Percentiles rank a stretch among this genome's conserved stretches.
Conservation (phyloP, 1,140 invertebrate genomes). For the Drosophila subobscura region DNA sequence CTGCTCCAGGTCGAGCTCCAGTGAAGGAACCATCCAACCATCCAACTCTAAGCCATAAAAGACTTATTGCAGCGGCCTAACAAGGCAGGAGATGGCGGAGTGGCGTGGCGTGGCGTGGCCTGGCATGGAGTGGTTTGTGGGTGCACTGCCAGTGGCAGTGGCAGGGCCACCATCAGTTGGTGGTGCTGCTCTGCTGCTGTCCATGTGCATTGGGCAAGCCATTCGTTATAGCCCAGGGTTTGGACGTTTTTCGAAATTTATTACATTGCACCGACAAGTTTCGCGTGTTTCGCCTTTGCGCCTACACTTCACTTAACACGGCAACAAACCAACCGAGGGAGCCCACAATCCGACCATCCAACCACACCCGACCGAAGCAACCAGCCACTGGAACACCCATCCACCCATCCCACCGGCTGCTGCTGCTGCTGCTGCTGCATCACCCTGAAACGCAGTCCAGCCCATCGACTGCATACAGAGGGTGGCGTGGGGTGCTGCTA, state of each 20-base stretch:
- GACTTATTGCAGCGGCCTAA: constrained; percentile 55
- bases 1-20: constrained; percentile 26
- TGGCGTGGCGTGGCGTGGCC: constrained; percentile 6
- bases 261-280: constrained; percentile 77
- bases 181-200: constrained; percentile 26
- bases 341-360: constrained; percentile 6
- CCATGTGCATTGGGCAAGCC: constrained; percentile 65
- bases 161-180: not conserved
- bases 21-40: not conserved
- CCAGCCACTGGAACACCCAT: not conserved
- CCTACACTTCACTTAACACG: constrained; percentile 76
- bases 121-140: constrained; percentile 5
- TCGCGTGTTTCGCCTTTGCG: constrained; percentile 76
- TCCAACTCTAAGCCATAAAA: constrained; percentile 41
- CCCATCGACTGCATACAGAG: too few relatives aligned
- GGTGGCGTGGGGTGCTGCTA: too few relatives aligned
- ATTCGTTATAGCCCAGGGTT: constrained; percentile 66
- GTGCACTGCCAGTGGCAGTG: too few relatives aligned
- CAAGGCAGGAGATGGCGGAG: constrained; percentile 21
- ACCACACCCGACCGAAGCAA: not conserved
- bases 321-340: constrained; percentile 17
- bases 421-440: not conserved
- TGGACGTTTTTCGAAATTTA: constrained; percentile 76
- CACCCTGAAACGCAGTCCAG: not conserved
- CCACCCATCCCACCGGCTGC: not conserved